Base-by-base conservation (phyloP, 1,140 invertebrate species). In the Notospermus geniculatus region DNA sequence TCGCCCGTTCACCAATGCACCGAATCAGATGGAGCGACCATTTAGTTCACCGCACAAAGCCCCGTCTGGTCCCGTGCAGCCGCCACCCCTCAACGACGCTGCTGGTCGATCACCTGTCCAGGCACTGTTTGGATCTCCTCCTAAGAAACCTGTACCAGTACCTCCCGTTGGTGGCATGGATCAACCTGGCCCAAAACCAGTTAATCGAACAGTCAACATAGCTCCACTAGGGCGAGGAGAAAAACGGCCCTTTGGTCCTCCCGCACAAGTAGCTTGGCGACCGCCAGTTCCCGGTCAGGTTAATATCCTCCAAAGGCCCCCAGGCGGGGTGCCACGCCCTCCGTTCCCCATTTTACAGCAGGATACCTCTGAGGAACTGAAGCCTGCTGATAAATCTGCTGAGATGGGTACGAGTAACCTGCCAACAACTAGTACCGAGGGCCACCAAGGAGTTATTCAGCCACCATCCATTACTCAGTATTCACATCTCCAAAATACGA, bases 221-320 rank as follows among this genome's bases (percentile, higher is more conserved):
- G 25, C n/a, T 50, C 46, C n/a, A 5, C 46, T 27, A 7, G n/a
- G 46, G n/a, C 46, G 25, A 9, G 25, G 25, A 50, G 19, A 50
- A n/a, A 19, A 50, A 9, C 5, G 46, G 32, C 15, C 15, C 32
- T 36, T 15, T 36, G 32, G 32, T 15, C 32, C 32, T 36, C 32
- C 32, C 4, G 32, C 32, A 7, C 32, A 36, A 36, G 15, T 15
- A 36, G 32, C 32, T 36, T 36, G 32, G 32, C 32, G 32, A 50
- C 46, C 46, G 5, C 46, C 46, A 7, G 19, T 23, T 23, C 46
- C 46, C n/a, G 46, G 46, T 23, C 46, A 50, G 46, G 25, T 50
- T 50, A 50, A 50, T n/a, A 50, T 50, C n/a, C 25, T 50, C 4
- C 46, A 50, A 50, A 50, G 46, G n/a, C 46, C 46, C 4, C 46